Percentiles rank a stretch among this genome's conserved stretches.
Evolutionary conservation across 2,888 invertebrate genomes (phyloP).

Genomic region (Meteorus colon): DNA sequence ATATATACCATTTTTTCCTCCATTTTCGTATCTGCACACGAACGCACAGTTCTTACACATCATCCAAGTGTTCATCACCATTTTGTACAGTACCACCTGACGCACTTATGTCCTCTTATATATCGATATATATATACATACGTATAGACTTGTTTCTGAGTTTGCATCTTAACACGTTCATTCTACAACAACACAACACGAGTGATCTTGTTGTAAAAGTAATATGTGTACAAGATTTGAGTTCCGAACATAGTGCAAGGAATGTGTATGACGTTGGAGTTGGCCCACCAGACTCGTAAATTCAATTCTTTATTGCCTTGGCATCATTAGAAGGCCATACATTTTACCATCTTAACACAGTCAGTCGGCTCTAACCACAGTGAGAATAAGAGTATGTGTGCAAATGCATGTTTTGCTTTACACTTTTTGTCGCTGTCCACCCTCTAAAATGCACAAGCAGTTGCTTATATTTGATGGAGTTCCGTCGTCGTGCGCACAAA

Average conservation of each 20-base stretch:
- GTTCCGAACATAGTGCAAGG: neutral
- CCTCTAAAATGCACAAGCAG: neutral
- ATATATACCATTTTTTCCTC: neutral
- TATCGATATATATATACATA: neutral
- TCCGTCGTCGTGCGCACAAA: neutral
- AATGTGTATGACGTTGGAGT: constrained; percentile 4
- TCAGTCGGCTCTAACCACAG: neutral
- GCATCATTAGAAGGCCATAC: constrained; percentile 56
- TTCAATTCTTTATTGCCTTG: constrained; percentile 61
- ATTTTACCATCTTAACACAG: constrained; percentile 16
- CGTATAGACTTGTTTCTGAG: neutral
- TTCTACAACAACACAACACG: neutral
- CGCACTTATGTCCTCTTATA: constrained; percentile 20
- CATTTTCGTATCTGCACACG: neutral
- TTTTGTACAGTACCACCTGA: constrained; percentile 6
- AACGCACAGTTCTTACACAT: neutral
- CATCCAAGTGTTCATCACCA: neutral
- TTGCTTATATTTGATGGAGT: constrained; percentile 6
- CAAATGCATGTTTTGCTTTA: no score
- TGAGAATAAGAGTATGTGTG: neutral
- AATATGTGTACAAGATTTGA: neutral
- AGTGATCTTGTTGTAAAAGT: constrained; percentile 1
- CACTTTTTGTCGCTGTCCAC: neutral
- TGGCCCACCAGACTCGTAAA: constrained; percentile 56
- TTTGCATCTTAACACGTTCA: neutral